Base-by-base conservation (phyloP, 2,113 vertebrate species). In the Sus scrofa region DNA sequence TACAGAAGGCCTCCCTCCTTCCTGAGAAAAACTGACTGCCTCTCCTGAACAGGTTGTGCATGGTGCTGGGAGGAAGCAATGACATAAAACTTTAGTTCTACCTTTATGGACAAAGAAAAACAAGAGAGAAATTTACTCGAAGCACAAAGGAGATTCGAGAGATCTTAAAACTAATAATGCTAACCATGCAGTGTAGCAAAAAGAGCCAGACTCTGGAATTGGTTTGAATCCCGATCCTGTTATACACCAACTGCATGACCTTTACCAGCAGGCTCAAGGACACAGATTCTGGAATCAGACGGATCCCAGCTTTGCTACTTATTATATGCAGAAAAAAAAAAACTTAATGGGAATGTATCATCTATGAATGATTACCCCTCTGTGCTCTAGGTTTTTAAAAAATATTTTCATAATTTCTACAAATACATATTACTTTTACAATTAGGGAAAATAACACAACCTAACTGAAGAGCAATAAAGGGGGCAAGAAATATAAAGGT, bases 351-450 rank as follows among this genome's bases (percentile, higher is more conserved):
- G 77, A 97, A 84, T 16, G 32, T 5, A 71, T 26, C 26, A 95
- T 52, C n/a, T 73, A 58, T 52, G 67, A 84, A 79, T 12, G 3
- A 89, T 86, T 39, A 32, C 71, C 37, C 27, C 60, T 81, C 16
- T 94, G 15, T 65, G 2, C 9, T 68, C 24, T 74, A 39, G 58
- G 8, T 52, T 86, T 91, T 87, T 73, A 56, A 56, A 56, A 56
- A 56, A 50, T 34, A 71, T 74, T 84, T 79, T 54, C 88, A 30
- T 77, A 74, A 62, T 89, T 91, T 96, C 10, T 86, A 94, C 2
- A 91, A 91, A 74, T 67, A 27, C 0, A 26, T 79, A 81, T 44
- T 79, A 91, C 22, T 96, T 87, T 95, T 90, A 94, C 4, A 54
- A 62, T 81, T 93, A 89, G 32, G 58, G 62, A 93, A 81, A 70